Base-by-base conservation (phyloP, 2,888 invertebrate species). In the Ametastegia equiseti region DNA sequence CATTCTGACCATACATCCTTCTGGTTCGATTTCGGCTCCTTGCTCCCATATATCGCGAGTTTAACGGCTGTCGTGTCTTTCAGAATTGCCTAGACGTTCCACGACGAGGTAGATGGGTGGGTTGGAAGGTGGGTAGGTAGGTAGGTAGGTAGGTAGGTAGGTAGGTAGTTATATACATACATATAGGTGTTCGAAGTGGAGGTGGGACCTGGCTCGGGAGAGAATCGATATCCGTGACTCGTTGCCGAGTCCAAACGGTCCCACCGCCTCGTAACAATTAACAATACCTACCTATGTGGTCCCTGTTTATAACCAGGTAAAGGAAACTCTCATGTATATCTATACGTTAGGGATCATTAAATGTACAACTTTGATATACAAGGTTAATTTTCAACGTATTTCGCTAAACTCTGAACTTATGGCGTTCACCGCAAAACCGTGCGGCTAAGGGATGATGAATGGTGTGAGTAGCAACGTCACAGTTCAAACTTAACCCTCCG, bases 221-320 rank as follows among this genome's bases (percentile, higher is more conserved):
- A 15, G 45, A 71, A 71, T 71, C 69, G 69, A 71, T 71, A 67
- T 67, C 39, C 65, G 13, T 67, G 65, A 67, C 65, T 60, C 60
- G 27, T 27, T 60, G 15, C 15, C 3, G 60, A 60, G 60, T 60
- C 30, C 15, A 30, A 23, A 60, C 60, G 60, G 60, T 27, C 54
- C 54, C 54, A 50, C 54, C 54, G 54, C 54, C 54, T 54, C 54
- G 54, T 54, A 54, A 54, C 54, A 54, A 54, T 54, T 54, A 54
- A 23, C 54, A 23, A 54, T 54, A 23, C 23, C 9, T 50, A 42
- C 3, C 9, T 42, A 42, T 3, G 3, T 42, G 7, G 7, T 50
- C n/a, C 7, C 50, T 19, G 50, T 50, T n/a, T 4, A 50, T 19
- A 50, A n/a, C n/a, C n/a, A n/a, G n/a, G n/a, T n/a, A n/a, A n/a